A percentile compares a stretch with the other conserved stretches of the same genome.
Conservation (phyloP, 2,888 invertebrate genomes). For the Linnaemya vulpina region DNA sequence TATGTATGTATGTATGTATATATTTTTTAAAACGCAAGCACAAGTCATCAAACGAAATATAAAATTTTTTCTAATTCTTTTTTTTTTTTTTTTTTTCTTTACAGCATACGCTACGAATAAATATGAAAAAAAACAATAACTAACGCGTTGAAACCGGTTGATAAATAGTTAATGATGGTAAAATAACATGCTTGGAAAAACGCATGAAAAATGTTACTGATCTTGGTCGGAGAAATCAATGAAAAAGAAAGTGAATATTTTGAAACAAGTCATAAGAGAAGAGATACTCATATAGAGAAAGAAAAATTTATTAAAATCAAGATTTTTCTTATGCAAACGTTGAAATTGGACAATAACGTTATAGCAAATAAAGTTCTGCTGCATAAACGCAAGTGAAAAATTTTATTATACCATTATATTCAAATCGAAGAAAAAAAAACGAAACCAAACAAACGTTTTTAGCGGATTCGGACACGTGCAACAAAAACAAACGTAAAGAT, state of each 20-base stretch:
- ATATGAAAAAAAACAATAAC: not conserved
- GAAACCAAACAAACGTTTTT: conserved; percentile 7
- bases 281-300: conserved; percentile 8
- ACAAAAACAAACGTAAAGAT: not conserved
- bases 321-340: conserved; percentile 56
- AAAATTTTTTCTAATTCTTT: conserved; percentile 23
- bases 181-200: conserved; percentile 76
- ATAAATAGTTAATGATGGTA: conserved; percentile 47
- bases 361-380: conserved; percentile 11
- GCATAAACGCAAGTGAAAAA: not conserved
- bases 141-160: conserved; percentile 54
- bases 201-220: conserved; percentile 76
- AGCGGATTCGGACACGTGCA: not conserved
- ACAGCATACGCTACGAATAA: conserved; percentile 49
- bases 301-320: conserved; percentile 43
- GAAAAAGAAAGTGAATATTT: conserved; percentile 79
- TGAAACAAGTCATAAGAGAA: conserved; percentile 28
- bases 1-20: not conserved
- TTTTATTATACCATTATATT: not conserved
- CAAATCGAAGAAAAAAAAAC: not conserved
- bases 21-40: conserved; percentile 23
- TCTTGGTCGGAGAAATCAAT: conserved; percentile 78
- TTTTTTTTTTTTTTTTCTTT: conserved; percentile 39
- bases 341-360: conserved; percentile 39
- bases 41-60: conserved; percentile 16